Base-by-base conservation (phyloP, 2,888 invertebrate genomes). In the Hydraecia micacea region DNA sequence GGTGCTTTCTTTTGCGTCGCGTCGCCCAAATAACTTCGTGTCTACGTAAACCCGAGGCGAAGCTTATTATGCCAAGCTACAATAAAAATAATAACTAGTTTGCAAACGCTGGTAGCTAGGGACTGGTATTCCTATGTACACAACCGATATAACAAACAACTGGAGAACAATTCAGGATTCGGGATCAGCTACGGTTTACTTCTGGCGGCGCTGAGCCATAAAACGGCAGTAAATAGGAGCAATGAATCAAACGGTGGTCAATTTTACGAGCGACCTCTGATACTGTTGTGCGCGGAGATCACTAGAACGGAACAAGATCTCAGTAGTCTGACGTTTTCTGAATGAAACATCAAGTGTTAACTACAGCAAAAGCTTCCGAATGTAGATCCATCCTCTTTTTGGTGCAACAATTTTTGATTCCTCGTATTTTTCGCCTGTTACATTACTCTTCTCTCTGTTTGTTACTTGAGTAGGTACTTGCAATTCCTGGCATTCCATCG, bases 201-300 rank as follows among this genome's bases (percentile, higher is more conserved):
- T 85, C 79, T 81, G 83, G 85, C 89, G 88, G 89, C 88, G 80
- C 79, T 85, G 76, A 74, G 84, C 84, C 86, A 88, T 91, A 91
- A 91, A 92, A 89, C 84, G 75, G 86, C 86, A 88, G 86, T 91
- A 92, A 92, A 91, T 91, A 90, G 79, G 83, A 85, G 84, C 87
- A 90, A 90, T 90, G 88, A 91, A 91, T 91, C 87, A 91, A 92
- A 92, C 92, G 88, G 91, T 90, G 92, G 91, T 93, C 90, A 91
- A 91, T 91, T 94, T 93, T 91, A 93, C 91, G 92, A 92, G 80
- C 91, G 87, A 90, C 91, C 90, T 90, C 88, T 84, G 84, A 83
- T 69, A 73, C 67, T 78, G 67, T 70, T 79, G 69, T 80, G 71
- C 28, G 62, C 72, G 36, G 77, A 76, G 71, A 80, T 85, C 67